These are phyloP conservation scores for Trichogramma pretiosum DNA, from an alignment of 1,140 invertebrate species.

Conservation along the genomic window DNA sequence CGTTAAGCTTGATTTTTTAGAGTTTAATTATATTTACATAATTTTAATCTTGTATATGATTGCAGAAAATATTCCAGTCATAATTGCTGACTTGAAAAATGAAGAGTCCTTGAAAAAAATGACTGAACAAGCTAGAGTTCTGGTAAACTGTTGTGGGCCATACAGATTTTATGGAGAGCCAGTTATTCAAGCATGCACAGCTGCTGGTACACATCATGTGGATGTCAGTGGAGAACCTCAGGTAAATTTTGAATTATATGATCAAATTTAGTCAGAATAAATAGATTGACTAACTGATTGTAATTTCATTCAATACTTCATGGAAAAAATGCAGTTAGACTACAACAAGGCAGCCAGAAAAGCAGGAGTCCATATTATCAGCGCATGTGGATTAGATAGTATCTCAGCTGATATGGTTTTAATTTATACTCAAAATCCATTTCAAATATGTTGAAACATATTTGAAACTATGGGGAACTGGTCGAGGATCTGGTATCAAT, in stretches of 20 bases:
- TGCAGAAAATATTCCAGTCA: constrained; percentile 48
- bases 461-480: constrained; percentile 37
- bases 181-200: constrained; percentile 80
- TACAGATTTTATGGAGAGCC: constrained; percentile 79
- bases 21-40: not conserved
- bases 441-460: too few relatives aligned
- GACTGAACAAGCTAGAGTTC: constrained; percentile 59
- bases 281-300: not conserved
- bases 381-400: constrained; percentile 80
- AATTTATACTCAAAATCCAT: too few relatives aligned
- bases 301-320: constrained; percentile 65
- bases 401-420: constrained; percentile 76
- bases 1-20: not conserved
- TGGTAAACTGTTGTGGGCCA: constrained; percentile 82
- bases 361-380: constrained; percentile 68
- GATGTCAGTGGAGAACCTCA: constrained; percentile 86
- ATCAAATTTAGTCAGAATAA: not conserved
- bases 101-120: constrained; percentile 62
- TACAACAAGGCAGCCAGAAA: constrained; percentile 68
- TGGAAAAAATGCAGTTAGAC: constrained; percentile 75
- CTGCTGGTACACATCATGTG: constrained; percentile 68
- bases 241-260: too few relatives aligned
- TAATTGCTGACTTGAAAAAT: constrained; percentile 68
- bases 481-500: constrained; percentile 46
- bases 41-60: constrained; percentile 26